Base-by-base conservation (phyloP, 2,888 invertebrate species). In the Itoplectis maculator region DNA sequence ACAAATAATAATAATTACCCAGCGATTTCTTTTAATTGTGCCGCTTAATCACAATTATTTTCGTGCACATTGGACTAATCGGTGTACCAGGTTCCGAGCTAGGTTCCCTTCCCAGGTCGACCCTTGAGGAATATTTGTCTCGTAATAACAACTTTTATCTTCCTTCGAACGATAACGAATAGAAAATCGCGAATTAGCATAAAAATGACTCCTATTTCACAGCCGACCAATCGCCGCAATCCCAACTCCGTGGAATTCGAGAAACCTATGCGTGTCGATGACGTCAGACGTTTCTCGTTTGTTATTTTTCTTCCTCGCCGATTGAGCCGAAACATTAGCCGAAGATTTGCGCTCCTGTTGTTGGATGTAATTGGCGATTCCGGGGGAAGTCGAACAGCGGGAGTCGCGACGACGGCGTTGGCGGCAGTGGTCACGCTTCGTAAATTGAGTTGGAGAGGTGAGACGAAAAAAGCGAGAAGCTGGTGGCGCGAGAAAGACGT, bases 391-490 rank as follows among this genome's bases (percentile, higher is more conserved):
- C 18, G 0, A 18, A 6, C 66, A 29, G 29, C 49, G 35, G 66
- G 7, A 18, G 49, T 7, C 20, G 20, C 51, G 9, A 20, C 20
- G 9, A 9, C 51, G 9, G 51, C 20, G 9, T 2, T 29, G 29
- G 23, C 2, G 6, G 68, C 35, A 0, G 18, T 37, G 37, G 70
- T 80, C 65, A 76, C 75, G 70, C 70, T 70, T 80, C 65, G 70
- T 75, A 76, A 75, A 70, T 49, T 15, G 40, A 29, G 65, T 40
- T 56, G 56, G 65, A 54, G 80, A 49, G 75, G 65, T 56, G 75
- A 66, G 63, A 75, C 75, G 63, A n/a, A 37, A 68, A 40, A 75
- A 29, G 29, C 5, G 29, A 29, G 29, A 2, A 2, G 29, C 29
- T 5, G 5, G 29, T 29, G 18, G 61, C 7, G 29, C 7, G 29